Base-by-base conservation (phyloP, 1,140 invertebrate species). In the Octopus sinensis region DNA sequence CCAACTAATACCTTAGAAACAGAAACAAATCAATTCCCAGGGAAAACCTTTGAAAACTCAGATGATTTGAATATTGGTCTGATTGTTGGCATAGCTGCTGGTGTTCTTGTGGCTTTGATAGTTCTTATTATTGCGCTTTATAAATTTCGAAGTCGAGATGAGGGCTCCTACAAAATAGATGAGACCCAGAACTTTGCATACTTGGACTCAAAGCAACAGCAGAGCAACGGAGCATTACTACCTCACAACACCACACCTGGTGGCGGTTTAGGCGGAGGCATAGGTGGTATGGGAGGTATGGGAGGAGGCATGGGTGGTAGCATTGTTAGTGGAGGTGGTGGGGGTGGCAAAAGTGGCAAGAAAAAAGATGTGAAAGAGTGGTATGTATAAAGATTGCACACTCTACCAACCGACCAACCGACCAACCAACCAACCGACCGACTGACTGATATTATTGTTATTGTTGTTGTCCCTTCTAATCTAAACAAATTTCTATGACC, bases 351-450 rank as follows among this genome's bases (percentile, higher is more conserved):
- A 79, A 95, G 90, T 95, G 95, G 89, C 92, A 95, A 87, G 94
- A 95, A 92, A 92, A 96, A 96, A 93, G 95, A 96, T 90, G 94
- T 97, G 84, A 97, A 96, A 93, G 96, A 97, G 91, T 97, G 96
- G 96, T 97, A 96, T 90, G 96, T 97, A 89, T 96, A 94, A 93
- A 81, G 79, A 17, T 77, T 53, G 30, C 43, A 51, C 23, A 9
- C 52, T 77, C 13, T 13, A 73, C 30, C 30, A 43, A 43, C 30
- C 30, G 30, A 43, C 30, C 30, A 43, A 43, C 30, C 30, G 30
- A 43, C 30, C 30, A 43, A 43, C 30, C 30, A 43, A 43, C 30
- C 30, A 43, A 43, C 30, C 30, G 30, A 43, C 30, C 30, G 30
- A 43, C 30, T 73, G 68, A 73, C 68, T 73, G 13, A n/a, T 73